Evolutionary conservation across 2,888 invertebrate species (phyloP).

Genomic region (Tridacna crocea): DNA sequence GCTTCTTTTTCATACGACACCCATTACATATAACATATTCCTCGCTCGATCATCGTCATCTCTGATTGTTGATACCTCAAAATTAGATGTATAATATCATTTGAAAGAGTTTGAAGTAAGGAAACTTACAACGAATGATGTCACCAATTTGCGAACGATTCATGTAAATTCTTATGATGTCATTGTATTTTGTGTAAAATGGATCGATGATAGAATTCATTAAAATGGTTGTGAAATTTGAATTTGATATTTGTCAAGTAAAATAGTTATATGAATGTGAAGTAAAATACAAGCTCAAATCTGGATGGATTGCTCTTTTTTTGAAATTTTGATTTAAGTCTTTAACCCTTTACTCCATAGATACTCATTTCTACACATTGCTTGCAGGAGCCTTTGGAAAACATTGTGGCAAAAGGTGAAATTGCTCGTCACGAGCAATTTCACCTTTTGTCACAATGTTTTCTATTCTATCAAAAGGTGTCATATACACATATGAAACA

Average conservation of each 20-base stretch:
- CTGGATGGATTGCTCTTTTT: no score
- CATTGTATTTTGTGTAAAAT: not conserved
- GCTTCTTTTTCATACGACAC: conserved; percentile 4
- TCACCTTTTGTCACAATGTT: no score
- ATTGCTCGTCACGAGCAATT: no score
- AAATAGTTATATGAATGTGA: not conserved
- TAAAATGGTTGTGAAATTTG: conserved; percentile 12
- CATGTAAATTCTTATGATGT: no score
- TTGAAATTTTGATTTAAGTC: not conserved
- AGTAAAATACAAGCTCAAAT: no score
- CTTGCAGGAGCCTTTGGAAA: no score
- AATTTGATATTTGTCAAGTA: not conserved
- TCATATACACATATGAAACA: no score
- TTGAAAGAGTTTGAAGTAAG: conserved; percentile 3
- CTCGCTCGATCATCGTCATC: not conserved
- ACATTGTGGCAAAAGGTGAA: no score
- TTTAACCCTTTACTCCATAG: not conserved
- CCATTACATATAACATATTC: not conserved
- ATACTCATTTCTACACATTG: no score
- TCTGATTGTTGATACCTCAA: conserved; percentile 21
- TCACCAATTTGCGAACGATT: no score
- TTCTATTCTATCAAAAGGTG: no score
- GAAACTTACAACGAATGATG: conserved; percentile 15
- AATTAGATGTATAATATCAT: not conserved
- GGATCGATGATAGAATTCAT: not conserved